Evolutionary conservation across 2,888 invertebrate species (phyloP).

Genomic region (Trilocha varians): DNA sequence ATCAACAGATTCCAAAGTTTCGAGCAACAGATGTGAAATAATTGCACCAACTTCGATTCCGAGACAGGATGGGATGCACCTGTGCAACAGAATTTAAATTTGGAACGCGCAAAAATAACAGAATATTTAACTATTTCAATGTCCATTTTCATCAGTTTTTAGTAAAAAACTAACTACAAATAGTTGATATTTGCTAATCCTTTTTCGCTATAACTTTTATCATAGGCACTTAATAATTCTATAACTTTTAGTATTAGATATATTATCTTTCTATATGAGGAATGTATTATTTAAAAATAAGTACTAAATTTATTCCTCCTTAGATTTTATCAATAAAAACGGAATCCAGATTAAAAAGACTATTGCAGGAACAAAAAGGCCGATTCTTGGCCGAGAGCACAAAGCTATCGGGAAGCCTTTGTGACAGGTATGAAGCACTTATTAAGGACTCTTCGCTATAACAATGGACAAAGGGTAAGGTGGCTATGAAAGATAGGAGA

Average conservation of each 20-base stretch:
- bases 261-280: too few relatives aligned
- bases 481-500: conserved; percentile 22
- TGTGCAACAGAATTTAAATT: conserved; percentile 44
- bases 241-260: too few relatives aligned
- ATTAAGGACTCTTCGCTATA: conserved; percentile 30
- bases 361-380: background rate
- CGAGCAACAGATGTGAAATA: conserved; percentile 53
- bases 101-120: conserved; percentile 46
- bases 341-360: background rate
- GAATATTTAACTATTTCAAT: too few relatives aligned
- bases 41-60: conserved; percentile 41
- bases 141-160: too few relatives aligned
- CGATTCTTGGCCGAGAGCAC: conserved; percentile 12
- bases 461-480: conserved; percentile 36
- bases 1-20: background rate
- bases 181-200: too few relatives aligned
- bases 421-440: conserved; percentile 42
- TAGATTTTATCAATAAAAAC: background rate
- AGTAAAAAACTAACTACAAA: too few relatives aligned
- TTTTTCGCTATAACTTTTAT: too few relatives aligned
- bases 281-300: too few relatives aligned
- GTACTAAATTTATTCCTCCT: background rate
- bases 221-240: too few relatives aligned
- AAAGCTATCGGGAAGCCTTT: conserved; percentile 37
- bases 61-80: conserved; percentile 63